These are phyloP conservation scores for Schizopygopsis malacanthus DNA, from an alignment of 2,797 vertebrate species.

Conservation along the genomic window DNA sequence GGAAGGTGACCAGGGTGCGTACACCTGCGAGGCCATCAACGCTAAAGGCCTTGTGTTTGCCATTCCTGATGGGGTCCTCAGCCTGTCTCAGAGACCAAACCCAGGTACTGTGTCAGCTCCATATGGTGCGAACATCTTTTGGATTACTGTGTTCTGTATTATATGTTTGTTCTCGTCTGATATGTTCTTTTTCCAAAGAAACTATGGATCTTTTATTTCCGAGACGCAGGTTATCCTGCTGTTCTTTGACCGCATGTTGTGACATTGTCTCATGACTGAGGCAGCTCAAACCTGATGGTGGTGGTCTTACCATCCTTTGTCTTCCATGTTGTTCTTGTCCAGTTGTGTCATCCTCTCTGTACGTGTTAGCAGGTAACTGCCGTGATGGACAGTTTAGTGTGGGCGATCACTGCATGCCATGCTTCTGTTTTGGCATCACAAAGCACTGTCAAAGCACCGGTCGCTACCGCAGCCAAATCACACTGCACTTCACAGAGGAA, in stretches of 20 bases:
- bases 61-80: slow-evolving; percentile 92
- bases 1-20: slow-evolving; percentile 93
- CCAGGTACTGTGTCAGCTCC: not conserved
- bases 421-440: slow-evolving; percentile 92
- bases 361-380: slow-evolving; percentile 79
- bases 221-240: slow-evolving; percentile 20
- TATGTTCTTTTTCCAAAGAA: not conserved
- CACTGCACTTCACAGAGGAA: slow-evolving; percentile 83
- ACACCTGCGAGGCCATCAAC: slow-evolving; percentile 97
- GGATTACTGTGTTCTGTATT: not conserved
- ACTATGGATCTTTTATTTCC: slow-evolving; percentile 16
- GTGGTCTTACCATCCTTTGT: slow-evolving; percentile 46
- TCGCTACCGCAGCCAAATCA: slow-evolving; percentile 87
- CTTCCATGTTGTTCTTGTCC: slow-evolving; percentile 43
- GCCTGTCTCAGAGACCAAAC: slow-evolving; percentile 75
- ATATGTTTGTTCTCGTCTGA: not conserved
- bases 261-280: not conserved
- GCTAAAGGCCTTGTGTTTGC: slow-evolving; percentile 95
- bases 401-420: slow-evolving; percentile 83
- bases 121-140: not conserved
- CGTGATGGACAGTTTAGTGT: slow-evolving; percentile 86
- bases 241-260: slow-evolving; percentile 19
- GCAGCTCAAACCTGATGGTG: slow-evolving; percentile 22
- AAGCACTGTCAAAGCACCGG: slow-evolving; percentile 83
- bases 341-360: slow-evolving; percentile 46